Evolutionary conservation across 1,140 invertebrate genomes (phyloP).

Genomic region (Calephelis virginiensis): DNA sequence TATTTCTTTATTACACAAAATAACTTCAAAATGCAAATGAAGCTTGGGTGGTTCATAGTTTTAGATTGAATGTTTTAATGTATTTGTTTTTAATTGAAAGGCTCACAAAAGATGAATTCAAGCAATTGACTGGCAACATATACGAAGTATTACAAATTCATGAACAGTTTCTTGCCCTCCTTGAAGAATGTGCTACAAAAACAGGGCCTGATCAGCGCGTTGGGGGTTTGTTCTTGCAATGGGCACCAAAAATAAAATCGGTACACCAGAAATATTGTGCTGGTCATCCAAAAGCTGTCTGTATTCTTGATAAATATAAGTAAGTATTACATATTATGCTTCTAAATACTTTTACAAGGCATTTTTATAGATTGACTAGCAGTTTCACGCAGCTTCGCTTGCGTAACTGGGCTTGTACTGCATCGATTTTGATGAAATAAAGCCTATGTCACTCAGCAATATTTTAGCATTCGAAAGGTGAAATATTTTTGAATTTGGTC

Average conservation of each 20-base stretch:
- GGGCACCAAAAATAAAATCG: conserved; percentile 91
- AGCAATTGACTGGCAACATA: conserved; percentile 92
- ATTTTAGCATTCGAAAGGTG: no score
- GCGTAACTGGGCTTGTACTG: no score
- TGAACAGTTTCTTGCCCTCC: conserved; percentile 85
- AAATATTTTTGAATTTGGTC: no score
- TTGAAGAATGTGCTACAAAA: conserved; percentile 87
- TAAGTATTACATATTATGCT: conserved; percentile 66
- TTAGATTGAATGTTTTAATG: no score
- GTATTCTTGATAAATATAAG: conserved; percentile 94
- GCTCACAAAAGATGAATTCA: conserved; percentile 90
- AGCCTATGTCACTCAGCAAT: no score
- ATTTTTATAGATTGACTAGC: background rate
- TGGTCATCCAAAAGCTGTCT: conserved; percentile 95
- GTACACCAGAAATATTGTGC: conserved; percentile 94
- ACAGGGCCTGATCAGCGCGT: conserved; percentile 88
- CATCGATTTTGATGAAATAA: no score
- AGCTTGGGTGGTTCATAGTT: no score
- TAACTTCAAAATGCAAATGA: no score
- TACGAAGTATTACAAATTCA: conserved; percentile 91
- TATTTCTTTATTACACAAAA: no score
- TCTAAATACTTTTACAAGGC: conserved; percentile 4
- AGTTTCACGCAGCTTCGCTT: no score
- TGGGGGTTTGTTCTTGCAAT: conserved; percentile 93
- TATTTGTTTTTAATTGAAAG: conserved; percentile 75